Conservation (phyloP, 1,140 invertebrate species). For the Drosophila kohkoa region DNA sequence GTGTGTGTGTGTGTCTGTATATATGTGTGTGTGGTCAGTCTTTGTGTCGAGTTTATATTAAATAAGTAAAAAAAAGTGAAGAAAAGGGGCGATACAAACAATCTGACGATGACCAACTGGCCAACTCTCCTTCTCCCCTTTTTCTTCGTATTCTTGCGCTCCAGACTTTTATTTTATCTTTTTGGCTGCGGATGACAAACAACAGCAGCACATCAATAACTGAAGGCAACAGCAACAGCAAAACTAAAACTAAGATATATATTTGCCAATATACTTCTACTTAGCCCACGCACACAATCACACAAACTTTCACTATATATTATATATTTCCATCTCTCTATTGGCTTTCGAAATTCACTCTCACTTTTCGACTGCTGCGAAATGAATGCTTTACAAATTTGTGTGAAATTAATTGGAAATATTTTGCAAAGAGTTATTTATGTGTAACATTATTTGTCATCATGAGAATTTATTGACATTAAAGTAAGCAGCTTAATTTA, state of each 20-base stretch:
- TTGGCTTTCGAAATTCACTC: slow-evolving; percentile 24
- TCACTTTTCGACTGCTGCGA: neutral
- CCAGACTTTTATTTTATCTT: slow-evolving; percentile 74
- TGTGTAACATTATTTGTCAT: too few relatives aligned
- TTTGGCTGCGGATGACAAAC: slow-evolving; percentile 44
- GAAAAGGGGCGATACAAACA: slow-evolving; percentile 30
- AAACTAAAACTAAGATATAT: slow-evolving; percentile 32
- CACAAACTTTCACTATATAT: neutral
- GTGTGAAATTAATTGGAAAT: neutral
- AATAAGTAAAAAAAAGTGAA: slow-evolving; percentile 64
- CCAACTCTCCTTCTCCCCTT: slow-evolving; percentile 12
- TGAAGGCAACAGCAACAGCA: slow-evolving; percentile 33
- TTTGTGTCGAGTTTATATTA: slow-evolving; percentile 71
- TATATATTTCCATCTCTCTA: slow-evolving; percentile 8
- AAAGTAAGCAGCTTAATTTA: too few relatives aligned
- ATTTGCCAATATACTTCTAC: slow-evolving; percentile 28
- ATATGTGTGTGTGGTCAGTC: slow-evolving; percentile 61
- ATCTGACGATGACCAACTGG: slow-evolving; percentile 44
- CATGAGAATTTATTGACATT: too few relatives aligned
- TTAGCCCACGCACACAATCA: slow-evolving; percentile 17
- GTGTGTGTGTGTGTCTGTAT: slow-evolving; percentile 19
- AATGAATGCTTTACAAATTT: neutral
- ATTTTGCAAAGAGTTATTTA: neutral
- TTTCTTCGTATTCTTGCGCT: neutral
- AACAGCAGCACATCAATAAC: slow-evolving; percentile 62